Conservation (phyloP, 2,888 invertebrate species). For the Meliscaeva auricollis region DNA sequence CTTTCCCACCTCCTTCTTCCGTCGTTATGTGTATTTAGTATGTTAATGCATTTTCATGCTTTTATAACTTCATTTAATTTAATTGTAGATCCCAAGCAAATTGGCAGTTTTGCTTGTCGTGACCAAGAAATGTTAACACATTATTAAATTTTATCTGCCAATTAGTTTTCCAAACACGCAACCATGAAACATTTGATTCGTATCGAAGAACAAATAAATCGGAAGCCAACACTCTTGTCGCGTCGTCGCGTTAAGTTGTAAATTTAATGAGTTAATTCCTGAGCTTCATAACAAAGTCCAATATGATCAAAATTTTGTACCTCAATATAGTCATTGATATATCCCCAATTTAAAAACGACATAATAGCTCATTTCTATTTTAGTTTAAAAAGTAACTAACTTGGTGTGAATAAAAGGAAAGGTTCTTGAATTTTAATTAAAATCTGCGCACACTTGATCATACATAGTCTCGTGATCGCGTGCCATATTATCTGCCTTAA, state of each 20-base stretch:
- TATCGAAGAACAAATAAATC: constrained; percentile 41
- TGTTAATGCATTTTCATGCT: too few relatives aligned
- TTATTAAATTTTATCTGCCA: neutral
- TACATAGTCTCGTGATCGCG: constrained; percentile 1
- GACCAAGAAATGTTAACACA: constrained; percentile 16
- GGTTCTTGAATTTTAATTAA: constrained; percentile 54
- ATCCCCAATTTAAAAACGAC: constrained; percentile 39
- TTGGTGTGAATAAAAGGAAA: neutral
- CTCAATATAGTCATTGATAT: neutral
- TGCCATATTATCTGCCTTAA: constrained; percentile 12
- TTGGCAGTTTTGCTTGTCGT: neutral
- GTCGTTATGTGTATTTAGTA: too few relatives aligned
- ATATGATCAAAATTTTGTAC: neutral
- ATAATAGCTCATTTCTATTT: constrained; percentile 58
- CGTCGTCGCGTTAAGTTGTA: constrained; percentile 15
- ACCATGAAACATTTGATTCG: constrained; percentile 29
- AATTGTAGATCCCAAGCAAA: neutral
- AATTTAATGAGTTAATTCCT: neutral
- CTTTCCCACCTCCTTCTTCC: too few relatives aligned
- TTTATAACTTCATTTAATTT: neutral
- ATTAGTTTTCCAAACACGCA: constrained; percentile 36
- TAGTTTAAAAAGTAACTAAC: constrained; percentile 37
- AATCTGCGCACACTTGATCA: constrained; percentile 2
- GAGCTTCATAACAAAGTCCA: neutral
- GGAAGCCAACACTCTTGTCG: constrained; percentile 12